These are phyloP conservation scores for Calidris pygmaea DNA, from an alignment of 2,113 vertebrate species.

Conservation along the genomic window DNA sequence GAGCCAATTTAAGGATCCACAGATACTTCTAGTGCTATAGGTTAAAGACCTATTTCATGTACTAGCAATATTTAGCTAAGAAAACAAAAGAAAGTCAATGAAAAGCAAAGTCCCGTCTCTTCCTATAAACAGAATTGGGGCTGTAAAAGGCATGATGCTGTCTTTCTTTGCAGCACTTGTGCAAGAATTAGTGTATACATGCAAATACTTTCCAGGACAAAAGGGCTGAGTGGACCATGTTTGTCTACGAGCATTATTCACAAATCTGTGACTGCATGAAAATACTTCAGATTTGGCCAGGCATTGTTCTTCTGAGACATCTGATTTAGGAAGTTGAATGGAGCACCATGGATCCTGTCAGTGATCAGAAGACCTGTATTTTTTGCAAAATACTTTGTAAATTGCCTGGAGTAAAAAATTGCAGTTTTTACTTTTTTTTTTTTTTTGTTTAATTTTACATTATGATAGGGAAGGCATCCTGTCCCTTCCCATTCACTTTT, in stretches of 20 bases:
- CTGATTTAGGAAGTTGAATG: neutral
- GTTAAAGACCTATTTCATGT: neutral
- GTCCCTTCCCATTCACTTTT: neutral
- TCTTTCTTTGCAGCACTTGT: neutral
- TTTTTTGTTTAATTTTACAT: neutral
- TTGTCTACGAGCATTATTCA: neutral
- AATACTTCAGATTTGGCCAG: neutral
- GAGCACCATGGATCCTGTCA: neutral
- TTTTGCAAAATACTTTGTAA: neutral
- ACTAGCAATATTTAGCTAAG: neutral
- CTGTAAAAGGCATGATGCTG: neutral
- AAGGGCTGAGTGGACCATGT: neutral
- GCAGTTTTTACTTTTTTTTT: neutral
- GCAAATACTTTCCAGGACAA: neutral
- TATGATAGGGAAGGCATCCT: neutral
- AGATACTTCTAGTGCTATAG: neutral
- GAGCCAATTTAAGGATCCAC: neutral
- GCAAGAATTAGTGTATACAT: neutral
- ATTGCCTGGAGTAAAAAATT: neutral
- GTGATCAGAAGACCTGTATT: neutral
- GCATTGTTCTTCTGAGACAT: neutral
- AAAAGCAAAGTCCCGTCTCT: neutral
- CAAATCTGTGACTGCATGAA: neutral
- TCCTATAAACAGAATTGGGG: neutral
- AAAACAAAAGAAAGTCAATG: neutral